Percentiles rank a stretch among this genome's conserved stretches.
Conservation (phyloP, 2,888 invertebrate species). For the Vandiemenella viatica region DNA sequence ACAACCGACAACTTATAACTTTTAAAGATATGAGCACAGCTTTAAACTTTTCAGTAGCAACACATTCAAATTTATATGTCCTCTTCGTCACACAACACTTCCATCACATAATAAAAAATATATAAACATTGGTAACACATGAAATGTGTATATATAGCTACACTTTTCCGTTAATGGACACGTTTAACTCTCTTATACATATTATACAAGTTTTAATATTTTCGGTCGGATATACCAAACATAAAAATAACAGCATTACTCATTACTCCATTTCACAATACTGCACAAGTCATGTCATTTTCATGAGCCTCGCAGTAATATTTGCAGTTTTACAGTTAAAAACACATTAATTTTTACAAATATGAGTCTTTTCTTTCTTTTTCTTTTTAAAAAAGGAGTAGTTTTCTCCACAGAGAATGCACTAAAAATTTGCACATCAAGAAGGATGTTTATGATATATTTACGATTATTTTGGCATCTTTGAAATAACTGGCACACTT, state of each 20-base stretch:
- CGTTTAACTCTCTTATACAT: background rate
- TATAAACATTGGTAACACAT: background rate
- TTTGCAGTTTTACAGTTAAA: too few relatives aligned
- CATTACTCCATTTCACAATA: background rate
- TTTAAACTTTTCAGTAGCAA: too few relatives aligned
- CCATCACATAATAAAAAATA: background rate
- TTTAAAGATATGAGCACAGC: too few relatives aligned
- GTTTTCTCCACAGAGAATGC: background rate
- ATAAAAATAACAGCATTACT: background rate
- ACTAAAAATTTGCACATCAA: constrained; percentile 2
- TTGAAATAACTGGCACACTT: constrained; percentile 6
- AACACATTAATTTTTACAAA: too few relatives aligned
- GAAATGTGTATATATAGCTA: background rate
- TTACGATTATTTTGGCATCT: constrained; percentile 7
- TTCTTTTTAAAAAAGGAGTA: too few relatives aligned
- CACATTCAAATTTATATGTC: background rate
- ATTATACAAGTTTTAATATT: constrained; percentile 2
- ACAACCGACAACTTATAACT: background rate
- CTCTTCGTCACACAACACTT: background rate
- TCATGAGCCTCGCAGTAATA: too few relatives aligned
- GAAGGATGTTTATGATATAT: background rate
- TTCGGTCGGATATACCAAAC: constrained; percentile 1
- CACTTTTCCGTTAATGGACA: too few relatives aligned
- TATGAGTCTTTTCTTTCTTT: too few relatives aligned
- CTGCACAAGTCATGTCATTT: too few relatives aligned